Base-by-base conservation (phyloP, 1,140 invertebrate genomes). In the Drosophila equinoxialis region DNA sequence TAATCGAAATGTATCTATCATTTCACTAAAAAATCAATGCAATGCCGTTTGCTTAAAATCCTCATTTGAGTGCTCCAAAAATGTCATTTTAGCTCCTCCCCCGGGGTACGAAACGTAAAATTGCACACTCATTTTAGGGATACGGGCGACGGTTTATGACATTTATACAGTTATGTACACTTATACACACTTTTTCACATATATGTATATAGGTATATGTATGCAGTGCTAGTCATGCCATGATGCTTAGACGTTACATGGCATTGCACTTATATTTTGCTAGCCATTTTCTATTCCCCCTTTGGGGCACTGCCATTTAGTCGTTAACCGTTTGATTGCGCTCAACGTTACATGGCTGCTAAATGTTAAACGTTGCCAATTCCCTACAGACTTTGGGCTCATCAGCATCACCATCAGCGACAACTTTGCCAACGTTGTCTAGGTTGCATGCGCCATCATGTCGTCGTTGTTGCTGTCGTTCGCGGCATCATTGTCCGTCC, bases 311-410 rank as follows among this genome's bases (percentile, higher is more conserved):
- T 80, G 73, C 80, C 81, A 87, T 89, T 87, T 89, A 80, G 81
- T 90, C 84, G 84, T 87, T 87, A 89, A 77, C 73, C 74, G 74
- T 87, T 78, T 87, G 84, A 87, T 87, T 87, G 84, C 80, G 81
- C 58, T 74, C 70, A 80, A 74, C 84, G 84, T 81, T 81, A 84
- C 84, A 84, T 78, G 85, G 84, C 77, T 83, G 83, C 84, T 89
- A 84, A 87, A 90, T 87, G 85, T 81, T 87, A 87, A 89, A 78
- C 84, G 77, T 74, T 77, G 77, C 74, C 77, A 84, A 87, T 89
- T 74, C 80, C 77, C 84, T 70, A 69, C 65, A 74, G 80, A 83
- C 80, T 87, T 81, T 58, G 71, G 54, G 58, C 64, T 66, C 70
- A 63, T 65, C 48, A 81, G 72, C 64, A 77, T 66, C 72, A 67